Base-by-base conservation (phyloP, 2,797 vertebrate species). In the Sebastes iracundus region DNA sequence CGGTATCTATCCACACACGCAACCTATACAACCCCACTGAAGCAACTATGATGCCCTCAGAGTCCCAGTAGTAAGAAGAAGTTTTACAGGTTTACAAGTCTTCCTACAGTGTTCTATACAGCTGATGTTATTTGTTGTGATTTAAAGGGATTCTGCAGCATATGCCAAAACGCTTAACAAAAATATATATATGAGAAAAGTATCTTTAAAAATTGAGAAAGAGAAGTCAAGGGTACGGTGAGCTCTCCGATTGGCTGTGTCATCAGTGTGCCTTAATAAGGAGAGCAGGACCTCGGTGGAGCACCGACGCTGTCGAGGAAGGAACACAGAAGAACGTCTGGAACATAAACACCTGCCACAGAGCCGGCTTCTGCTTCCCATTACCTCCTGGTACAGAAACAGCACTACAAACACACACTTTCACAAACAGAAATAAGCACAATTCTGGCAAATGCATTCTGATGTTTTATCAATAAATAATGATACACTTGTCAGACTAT, bases 201-300 rank as follows among this genome's bases (percentile, higher is more conserved):
- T 8, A 14, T 60, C 68, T 46, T 22, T 9, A 25, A 42, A 64
- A 32, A 62, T 42, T 5, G 6, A 64, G 8, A 52, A 7, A 52
- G 10, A 53, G n/a, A 64, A 65, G 77, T 79, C 27, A 35, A 68
- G 2, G 28, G 64, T 66, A n/a, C 9, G 2, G 12, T 8, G 35
- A 67, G 65, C 72, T 70, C 76, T 77, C 74, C 78, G 11, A 74
- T 82, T 85, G 85, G 81, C 81, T 79, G 82, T 68, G 63, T 88
- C 81, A 76, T 84, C 85, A 59, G 11, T 25, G 84, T 96, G 94
- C 91, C 95, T 96, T 95, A 95, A 96, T 95, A 96, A 95, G 95
- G 95, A 95, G 79, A 93, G 90, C 85, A 62, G 84, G 64, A 64
- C 60, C 75, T 87, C 81, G 7, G 80, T 20, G 67, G 67, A 87